These are phyloP conservation scores for Atta texana DNA, from an alignment of 1,140 invertebrate species.

Conservation along the genomic window DNA sequence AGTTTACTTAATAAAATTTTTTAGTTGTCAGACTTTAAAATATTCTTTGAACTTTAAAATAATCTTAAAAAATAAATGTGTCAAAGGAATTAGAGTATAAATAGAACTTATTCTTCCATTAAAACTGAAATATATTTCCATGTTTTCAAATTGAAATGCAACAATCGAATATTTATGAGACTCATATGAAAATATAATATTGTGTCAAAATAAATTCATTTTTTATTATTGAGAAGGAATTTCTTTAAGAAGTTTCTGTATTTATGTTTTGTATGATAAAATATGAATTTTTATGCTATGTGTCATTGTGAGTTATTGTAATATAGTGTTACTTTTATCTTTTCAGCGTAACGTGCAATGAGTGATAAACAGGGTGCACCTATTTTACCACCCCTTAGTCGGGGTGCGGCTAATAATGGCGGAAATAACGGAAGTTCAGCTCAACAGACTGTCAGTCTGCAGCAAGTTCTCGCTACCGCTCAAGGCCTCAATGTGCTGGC, in stretches of 20 bases:
- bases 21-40: background rate
- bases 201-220: background rate
- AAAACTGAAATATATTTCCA: background rate
- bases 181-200: background rate
- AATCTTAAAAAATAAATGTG: background rate
- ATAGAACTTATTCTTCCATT: too few relatives aligned
- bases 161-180: background rate
- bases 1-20: background rate
- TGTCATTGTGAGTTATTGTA: background rate
- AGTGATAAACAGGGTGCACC: slow-evolving; percentile 85
- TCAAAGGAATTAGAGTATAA: too few relatives aligned
- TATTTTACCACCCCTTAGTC: slow-evolving; percentile 84
- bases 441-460: slow-evolving; percentile 84
- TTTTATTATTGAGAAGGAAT: background rate
- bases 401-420: slow-evolving; percentile 84
- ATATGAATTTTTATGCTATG: background rate
- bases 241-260: background rate
- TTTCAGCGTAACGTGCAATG: slow-evolving; percentile 86
- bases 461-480: slow-evolving; percentile 85
- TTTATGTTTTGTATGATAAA: background rate
- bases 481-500: slow-evolving; percentile 85
- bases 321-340: slow-evolving; percentile 43
- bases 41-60: too few relatives aligned
- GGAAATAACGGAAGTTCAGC: slow-evolving; percentile 81
- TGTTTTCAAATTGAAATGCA: background rate